These are phyloP conservation scores for Anoplius nigerrimus DNA, from an alignment of 2,888 invertebrate species.

Conservation along the genomic window DNA sequence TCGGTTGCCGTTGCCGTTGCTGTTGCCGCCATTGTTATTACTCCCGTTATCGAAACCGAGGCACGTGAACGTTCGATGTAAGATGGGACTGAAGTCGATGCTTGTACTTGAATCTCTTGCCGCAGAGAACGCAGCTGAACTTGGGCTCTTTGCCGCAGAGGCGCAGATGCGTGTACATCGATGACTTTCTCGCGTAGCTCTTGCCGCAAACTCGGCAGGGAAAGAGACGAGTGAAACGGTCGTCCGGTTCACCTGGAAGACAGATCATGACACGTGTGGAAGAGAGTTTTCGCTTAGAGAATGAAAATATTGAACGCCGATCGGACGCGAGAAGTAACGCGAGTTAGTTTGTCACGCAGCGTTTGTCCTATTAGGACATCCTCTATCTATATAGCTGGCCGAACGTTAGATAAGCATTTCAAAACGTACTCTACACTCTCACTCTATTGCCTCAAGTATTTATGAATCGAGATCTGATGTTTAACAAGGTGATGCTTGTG, in stretches of 20 bases:
- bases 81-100: slow-evolving; percentile 66
- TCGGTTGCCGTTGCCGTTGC: too few species aligned
- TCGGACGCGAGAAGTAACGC: not conserved
- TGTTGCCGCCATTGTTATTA: not conserved
- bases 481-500: slow-evolving; percentile 67
- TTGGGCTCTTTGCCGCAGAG: slow-evolving; percentile 71
- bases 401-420: too few species aligned
- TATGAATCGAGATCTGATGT: slow-evolving; percentile 57
- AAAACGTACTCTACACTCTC: too few species aligned
- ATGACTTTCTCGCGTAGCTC: slow-evolving; percentile 65
- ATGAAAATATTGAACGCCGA: not conserved
- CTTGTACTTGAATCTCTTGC: slow-evolving; percentile 68
- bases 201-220: slow-evolving; percentile 65
- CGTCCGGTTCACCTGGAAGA: not conserved
- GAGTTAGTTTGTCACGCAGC: not conserved
- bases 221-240: slow-evolving; percentile 20
- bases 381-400: too few species aligned
- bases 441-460: slow-evolving; percentile 7
- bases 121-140: slow-evolving; percentile 71
- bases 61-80: slow-evolving; percentile 46
- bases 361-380: not conserved
- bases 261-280: too few species aligned
- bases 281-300: not conserved
- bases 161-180: slow-evolving; percentile 66
- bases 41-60: slow-evolving; percentile 24